Conservation (phyloP, 2,113 vertebrate genomes). For the Desmodus rotundus region DNA sequence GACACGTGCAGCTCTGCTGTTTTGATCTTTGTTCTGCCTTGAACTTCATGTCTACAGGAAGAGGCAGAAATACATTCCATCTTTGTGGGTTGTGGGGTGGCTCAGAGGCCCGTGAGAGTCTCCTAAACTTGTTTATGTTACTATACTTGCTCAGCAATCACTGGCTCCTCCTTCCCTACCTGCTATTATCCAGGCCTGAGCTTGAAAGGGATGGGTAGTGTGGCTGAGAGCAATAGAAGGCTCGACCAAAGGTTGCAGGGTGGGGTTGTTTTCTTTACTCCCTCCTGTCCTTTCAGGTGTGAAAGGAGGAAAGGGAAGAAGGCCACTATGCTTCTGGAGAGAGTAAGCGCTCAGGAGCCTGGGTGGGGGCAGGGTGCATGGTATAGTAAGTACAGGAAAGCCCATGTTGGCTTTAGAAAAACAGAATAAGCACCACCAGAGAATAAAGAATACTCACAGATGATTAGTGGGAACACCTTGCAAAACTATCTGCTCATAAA, state of each 20-base stretch:
- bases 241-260: conserved; percentile 48
- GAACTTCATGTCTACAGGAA: neutral
- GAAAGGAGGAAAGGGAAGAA: conserved; percentile 27
- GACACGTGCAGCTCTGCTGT: neutral
- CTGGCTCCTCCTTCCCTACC: neutral
- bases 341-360: neutral
- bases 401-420: neutral
- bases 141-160: neutral
- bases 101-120: neutral
- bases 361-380: neutral
- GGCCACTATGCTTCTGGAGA: neutral
- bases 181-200: neutral
- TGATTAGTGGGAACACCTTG: conserved; percentile 3
- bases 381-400: neutral
- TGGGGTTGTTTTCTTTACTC: neutral
- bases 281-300: neutral
- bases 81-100: neutral
- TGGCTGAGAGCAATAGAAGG: neutral
- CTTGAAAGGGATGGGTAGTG: neutral
- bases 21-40: neutral
- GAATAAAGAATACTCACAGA: neutral
- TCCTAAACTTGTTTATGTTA: neutral
- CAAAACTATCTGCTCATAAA: conserved; percentile 21
- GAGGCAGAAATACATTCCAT: neutral
- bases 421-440: neutral